phyloP scores from a whole-genome alignment of 2,888 invertebrate genomes.

The Cecidostiba fungosa region DNA sequence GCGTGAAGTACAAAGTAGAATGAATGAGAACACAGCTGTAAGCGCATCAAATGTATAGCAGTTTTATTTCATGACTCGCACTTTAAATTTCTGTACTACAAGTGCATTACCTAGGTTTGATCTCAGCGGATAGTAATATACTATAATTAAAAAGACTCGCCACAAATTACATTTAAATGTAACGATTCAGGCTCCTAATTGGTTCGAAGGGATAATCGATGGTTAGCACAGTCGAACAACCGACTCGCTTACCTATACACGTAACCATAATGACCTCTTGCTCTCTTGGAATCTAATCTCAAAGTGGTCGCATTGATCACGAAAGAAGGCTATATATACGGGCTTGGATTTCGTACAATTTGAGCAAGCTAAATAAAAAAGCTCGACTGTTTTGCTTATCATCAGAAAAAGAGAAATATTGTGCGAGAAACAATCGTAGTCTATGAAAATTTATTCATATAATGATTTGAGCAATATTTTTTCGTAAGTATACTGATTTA shows the following conservation, averaged over 20 bases:
- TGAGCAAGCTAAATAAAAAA: slow-evolving; percentile 8
- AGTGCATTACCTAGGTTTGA: background rate
- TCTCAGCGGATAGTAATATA: slow-evolving; percentile 1
- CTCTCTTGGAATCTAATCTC: slow-evolving; percentile 67
- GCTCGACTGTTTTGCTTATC: background rate
- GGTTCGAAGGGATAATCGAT: slow-evolving; percentile 69
- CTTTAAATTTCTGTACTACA: too few species aligned
- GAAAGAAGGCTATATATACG: slow-evolving; percentile 67
- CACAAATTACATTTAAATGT: slow-evolving; percentile 70
- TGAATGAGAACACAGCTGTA: too few species aligned
- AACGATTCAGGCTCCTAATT: slow-evolving; percentile 68
- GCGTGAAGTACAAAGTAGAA: too few species aligned
- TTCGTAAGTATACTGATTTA: too few species aligned
- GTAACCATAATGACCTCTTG: slow-evolving; percentile 70
- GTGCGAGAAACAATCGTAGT: background rate
- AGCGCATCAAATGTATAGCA: too few species aligned
- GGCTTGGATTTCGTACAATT: slow-evolving; percentile 55
- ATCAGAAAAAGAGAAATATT: background rate
- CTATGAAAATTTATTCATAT: background rate
- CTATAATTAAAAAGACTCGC: slow-evolving; percentile 43
- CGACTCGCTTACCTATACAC: slow-evolving; percentile 71
- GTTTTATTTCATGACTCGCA: too few species aligned
- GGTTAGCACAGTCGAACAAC: slow-evolving; percentile 69
- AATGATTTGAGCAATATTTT: background rate
- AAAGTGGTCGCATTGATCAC: slow-evolving; percentile 67